Conservation (phyloP, 2,888 invertebrate species). For the Spodoptera picta region DNA sequence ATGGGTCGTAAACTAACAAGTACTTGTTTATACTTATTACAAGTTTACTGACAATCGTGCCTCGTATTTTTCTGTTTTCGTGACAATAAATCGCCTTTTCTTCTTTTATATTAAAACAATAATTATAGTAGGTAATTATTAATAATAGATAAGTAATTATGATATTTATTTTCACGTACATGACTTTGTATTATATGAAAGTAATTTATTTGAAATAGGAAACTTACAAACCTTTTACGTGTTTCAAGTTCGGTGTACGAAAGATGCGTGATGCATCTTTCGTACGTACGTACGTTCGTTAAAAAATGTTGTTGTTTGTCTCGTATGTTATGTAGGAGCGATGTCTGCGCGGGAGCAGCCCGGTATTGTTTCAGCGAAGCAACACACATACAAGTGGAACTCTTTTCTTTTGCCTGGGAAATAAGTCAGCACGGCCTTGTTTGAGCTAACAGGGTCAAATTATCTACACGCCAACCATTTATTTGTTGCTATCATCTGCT, state of each 20-base stretch:
- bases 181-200: no score
- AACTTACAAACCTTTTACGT: neutral
- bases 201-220: no score
- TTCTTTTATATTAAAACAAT: no score
- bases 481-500: conserved; percentile 25
- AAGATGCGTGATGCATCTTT: conserved; percentile 14
- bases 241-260: neutral
- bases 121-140: no score
- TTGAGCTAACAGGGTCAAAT: conserved; percentile 54
- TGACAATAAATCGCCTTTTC: no score
- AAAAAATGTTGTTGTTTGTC: conserved; percentile 17
- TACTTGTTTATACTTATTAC: no score
- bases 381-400: conserved; percentile 71
- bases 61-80: no score
- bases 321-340: conserved; percentile 39
- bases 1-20: no score
- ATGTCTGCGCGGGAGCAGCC: conserved; percentile 50
- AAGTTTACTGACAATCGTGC: no score
- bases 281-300: no score
- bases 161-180: no score
- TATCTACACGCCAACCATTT: conserved; percentile 38
- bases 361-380: conserved; percentile 72
- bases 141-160: no score
- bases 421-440: conserved; percentile 63
- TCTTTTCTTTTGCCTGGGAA: conserved; percentile 83